Conservation (phyloP, 2,797 vertebrate genomes). For the Tarsius wallacei region DNA sequence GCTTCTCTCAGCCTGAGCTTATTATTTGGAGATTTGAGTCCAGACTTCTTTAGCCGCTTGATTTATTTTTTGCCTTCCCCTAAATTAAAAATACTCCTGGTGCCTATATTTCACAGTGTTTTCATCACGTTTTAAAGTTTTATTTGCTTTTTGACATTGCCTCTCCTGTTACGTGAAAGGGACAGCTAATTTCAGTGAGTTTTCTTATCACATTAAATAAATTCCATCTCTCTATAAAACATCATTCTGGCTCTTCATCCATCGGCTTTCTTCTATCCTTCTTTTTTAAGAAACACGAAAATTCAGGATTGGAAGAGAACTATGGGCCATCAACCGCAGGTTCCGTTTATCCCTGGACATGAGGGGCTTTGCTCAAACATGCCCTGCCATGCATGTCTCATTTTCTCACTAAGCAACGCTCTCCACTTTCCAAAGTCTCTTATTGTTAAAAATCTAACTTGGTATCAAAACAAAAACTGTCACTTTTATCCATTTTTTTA, state of each 20-base stretch:
- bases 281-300: slow-evolving; percentile 37
- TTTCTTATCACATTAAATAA: slow-evolving; percentile 72
- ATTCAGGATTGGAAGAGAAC: slow-evolving; percentile 22
- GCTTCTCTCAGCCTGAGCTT: slow-evolving; percentile 59
- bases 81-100: slow-evolving; percentile 71
- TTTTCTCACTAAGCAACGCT: slow-evolving; percentile 55
- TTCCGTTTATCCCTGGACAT: slow-evolving; percentile 49
- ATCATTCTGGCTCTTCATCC: not conserved
- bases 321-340: not conserved
- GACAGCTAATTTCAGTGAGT: slow-evolving; percentile 55
- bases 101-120: slow-evolving; percentile 45
- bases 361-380: slow-evolving; percentile 21
- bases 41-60: slow-evolving; percentile 71
- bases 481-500: not conserved
- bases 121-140: slow-evolving; percentile 74
- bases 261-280: not conserved
- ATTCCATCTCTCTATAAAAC: slow-evolving; percentile 33
- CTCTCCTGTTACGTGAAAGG: slow-evolving; percentile 29
- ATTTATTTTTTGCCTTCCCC: slow-evolving; percentile 78
- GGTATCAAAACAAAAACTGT: slow-evolving; percentile 39
- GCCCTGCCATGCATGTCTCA: not conserved
- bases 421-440: not conserved
- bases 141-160: slow-evolving; percentile 57
- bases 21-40: slow-evolving; percentile 80
- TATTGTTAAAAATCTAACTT: slow-evolving; percentile 31